Evolutionary conservation across 2,888 invertebrate genomes (phyloP).

Genomic region (Polyploca ridens): DNA sequence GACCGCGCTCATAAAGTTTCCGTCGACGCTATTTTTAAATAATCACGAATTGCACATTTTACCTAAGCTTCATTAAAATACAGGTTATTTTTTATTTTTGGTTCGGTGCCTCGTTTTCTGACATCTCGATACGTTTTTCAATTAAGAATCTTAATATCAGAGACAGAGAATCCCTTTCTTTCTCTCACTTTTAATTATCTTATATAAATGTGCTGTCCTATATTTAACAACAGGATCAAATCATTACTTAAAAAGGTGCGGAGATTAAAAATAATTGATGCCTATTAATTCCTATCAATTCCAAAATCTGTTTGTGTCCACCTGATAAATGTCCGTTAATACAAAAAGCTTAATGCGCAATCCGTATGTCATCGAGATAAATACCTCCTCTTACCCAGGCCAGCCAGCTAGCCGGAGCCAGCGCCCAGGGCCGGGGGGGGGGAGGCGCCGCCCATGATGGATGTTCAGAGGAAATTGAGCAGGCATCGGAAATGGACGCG

Average conservation of each 20-base stretch:
- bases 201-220: too few relatives aligned
- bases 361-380: constrained; percentile 35
- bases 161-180: too few relatives aligned
- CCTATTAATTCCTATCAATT: neutral
- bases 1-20: neutral
- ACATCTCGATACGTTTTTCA: too few relatives aligned
- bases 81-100: too few relatives aligned
- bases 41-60: too few relatives aligned
- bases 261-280: neutral
- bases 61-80: too few relatives aligned
- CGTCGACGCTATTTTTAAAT: neutral
- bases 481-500: constrained; percentile 43
- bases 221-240: too few relatives aligned
- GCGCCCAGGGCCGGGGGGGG: neutral
- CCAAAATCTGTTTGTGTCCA: neutral
- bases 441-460: constrained; percentile 38
- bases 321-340: constrained; percentile 27
- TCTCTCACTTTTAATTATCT: too few relatives aligned
- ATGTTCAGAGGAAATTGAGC: constrained; percentile 50
- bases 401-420: neutral
- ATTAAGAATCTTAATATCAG: too few relatives aligned
- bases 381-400: constrained; percentile 15
- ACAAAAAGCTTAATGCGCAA: constrained; percentile 34
- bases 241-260: neutral
- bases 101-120: too few relatives aligned